Percentiles rank a stretch among this genome's conserved stretches.
Evolutionary conservation across 1,140 invertebrate genomes (phyloP).

Genomic region (Aphaenogaster floridana): DNA sequence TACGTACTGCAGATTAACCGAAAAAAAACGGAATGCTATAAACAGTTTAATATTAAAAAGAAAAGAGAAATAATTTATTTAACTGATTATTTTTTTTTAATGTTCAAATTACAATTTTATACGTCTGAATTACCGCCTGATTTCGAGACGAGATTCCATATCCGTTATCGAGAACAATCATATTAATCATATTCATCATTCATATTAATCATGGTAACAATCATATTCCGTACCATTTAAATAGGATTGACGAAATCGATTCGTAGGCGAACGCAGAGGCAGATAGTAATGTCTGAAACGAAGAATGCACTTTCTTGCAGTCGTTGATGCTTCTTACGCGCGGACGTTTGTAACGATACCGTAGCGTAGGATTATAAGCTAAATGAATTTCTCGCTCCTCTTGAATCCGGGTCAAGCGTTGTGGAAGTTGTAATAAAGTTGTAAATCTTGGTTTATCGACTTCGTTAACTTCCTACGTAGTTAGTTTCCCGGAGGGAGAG

Average conservation of each 20-base stretch:
- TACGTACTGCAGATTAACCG: not conserved
- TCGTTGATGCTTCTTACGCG: not conserved
- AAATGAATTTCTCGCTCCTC: conserved; percentile 32
- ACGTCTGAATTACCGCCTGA: not conserved
- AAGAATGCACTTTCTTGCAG: conserved; percentile 31
- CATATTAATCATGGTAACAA: no score
- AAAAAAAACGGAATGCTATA: not conserved
- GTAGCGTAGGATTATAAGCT: conserved; percentile 27
- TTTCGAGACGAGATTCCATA: not conserved
- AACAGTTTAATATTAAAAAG: not conserved
- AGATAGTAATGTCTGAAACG: conserved; percentile 19
- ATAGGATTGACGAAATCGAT: conserved; percentile 27
- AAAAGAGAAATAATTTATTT: not conserved
- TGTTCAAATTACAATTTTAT: not conserved
- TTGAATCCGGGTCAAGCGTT: not conserved
- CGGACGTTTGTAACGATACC: not conserved
- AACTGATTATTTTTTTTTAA: not conserved
- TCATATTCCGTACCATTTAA: not conserved
- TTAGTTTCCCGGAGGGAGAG: not conserved
- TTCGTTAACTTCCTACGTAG: conserved; percentile 30
- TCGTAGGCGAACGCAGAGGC: conserved; percentile 48
- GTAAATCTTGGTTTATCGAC: conserved; percentile 37
- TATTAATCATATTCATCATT: not conserved
- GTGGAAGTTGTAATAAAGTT: conserved; percentile 36
- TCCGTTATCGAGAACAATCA: conserved; percentile 3